Base-by-base conservation (phyloP, 2,888 invertebrate species). In the Smittia aterrima region DNA sequence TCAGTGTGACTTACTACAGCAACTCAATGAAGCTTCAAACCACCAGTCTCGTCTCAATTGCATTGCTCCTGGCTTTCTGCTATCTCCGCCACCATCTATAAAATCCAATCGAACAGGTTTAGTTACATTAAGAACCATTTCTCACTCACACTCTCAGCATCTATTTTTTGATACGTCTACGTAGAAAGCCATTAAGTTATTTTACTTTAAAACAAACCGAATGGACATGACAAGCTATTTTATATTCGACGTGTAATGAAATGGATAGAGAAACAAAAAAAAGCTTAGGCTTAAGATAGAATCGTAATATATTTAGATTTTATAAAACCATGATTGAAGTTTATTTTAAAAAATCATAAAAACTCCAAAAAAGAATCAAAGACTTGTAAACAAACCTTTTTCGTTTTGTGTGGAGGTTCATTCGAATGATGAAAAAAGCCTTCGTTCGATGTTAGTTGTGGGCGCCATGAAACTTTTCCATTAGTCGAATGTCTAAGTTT, bases 1-100 rank as follows among this genome's bases (percentile, higher is more conserved):
- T 83, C 75, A 82, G 83, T 75, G 83, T 83, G 9, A 83, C 82
- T 4, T 83, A 81, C 76, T 83, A 83, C 76, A 82, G 82, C 68
- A 78, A 78, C 13, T 38, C 74, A 75, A 68, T 74, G 27, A 54
- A 53, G 13, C n/a, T 40, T 6, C 22, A 73, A 3, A 32, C 18
- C 24, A 66, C 38, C 9, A 6, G 16, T 25, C 7, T 6, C 6
- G 3, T 32, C 13, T 32, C 11, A 4, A 1, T 66, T 4, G 66
- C 25, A 16, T 32, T 27, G 4, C 25, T 66, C 3, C 66, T 62
- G 1, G 62, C n/a, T 18, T 11, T 20, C 6, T 25, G 9, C 11
- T 16, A 2, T 2, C 18, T 62, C 22, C n/a, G 4, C 24, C 6
- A 20, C 9, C 22, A 13, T 13, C 18, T 13, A 62, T 62, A 62